Conservation (phyloP, 2,888 invertebrate species). For the Temnothorax rugatulus region DNA sequence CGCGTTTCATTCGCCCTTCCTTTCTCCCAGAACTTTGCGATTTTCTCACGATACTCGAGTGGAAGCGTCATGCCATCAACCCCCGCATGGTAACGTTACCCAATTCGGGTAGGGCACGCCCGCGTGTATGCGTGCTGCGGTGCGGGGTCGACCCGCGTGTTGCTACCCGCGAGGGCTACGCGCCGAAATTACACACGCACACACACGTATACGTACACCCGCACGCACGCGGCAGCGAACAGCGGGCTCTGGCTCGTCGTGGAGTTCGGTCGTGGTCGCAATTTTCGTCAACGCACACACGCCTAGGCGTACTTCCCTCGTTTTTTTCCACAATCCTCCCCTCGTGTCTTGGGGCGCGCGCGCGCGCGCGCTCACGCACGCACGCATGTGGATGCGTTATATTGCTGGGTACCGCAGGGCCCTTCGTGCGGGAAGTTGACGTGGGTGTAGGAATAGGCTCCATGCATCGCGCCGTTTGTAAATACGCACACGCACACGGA, state of each 20-base stretch:
- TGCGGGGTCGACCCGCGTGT: slow-evolving; percentile 11
- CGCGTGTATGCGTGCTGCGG: slow-evolving; percentile 21
- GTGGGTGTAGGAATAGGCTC: slow-evolving; percentile 64
- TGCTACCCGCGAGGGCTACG: slow-evolving; percentile 15
- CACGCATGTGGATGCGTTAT: not conserved
- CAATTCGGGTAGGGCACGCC: slow-evolving; percentile 25
- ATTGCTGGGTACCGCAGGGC: not conserved
- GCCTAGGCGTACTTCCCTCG: slow-evolving; percentile 51
- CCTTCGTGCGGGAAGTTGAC: slow-evolving; percentile 50
- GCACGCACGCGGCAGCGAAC: slow-evolving; percentile 45
- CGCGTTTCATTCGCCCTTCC: slow-evolving; percentile 12
- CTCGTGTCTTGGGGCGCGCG: not conserved
- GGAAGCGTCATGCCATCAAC: slow-evolving; percentile 59
- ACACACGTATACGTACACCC: slow-evolving; percentile 34
- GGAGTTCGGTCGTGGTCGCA: slow-evolving; percentile 71
- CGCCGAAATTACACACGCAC: slow-evolving; percentile 27
- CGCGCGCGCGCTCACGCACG: not conserved
- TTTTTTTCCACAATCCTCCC: slow-evolving; percentile 15
- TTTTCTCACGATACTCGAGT: slow-evolving; percentile 63
- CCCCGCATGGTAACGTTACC: slow-evolving; percentile 69
- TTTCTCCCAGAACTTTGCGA: slow-evolving; percentile 47
- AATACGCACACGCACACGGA: slow-evolving; percentile 37
- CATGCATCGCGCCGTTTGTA: slow-evolving; percentile 39
- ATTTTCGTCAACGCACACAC: slow-evolving; percentile 69
- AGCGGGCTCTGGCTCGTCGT: slow-evolving; percentile 59